These are phyloP conservation scores for Cyanoderma ruficeps DNA, from an alignment of 2,113 vertebrate genomes.

Conservation along the genomic window DNA sequence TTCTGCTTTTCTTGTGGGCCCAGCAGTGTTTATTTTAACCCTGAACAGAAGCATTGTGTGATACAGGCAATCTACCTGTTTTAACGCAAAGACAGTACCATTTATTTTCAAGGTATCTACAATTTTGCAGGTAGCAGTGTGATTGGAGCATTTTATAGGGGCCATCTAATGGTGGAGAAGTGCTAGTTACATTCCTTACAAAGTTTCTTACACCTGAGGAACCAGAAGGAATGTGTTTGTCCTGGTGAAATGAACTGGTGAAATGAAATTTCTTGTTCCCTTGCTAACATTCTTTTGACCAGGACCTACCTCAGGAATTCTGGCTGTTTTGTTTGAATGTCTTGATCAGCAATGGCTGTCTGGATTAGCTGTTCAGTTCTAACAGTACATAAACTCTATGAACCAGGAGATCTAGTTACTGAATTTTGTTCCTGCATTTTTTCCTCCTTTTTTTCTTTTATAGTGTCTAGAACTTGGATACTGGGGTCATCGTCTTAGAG, in stretches of 20 bases:
- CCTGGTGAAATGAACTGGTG: neutral
- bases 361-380: neutral
- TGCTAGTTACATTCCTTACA: neutral
- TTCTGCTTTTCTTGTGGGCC: neutral
- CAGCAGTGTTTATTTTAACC: neutral
- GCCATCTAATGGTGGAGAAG: neutral
- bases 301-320: neutral
- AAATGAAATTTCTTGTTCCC: neutral
- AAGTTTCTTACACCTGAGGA: neutral
- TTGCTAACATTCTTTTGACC: neutral
- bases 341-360: neutral
- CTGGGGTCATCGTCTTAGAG: rapidly evolving
- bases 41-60: neutral
- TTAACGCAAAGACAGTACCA: neutral
- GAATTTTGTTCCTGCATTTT: neutral
- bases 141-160: neutral
- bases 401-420: neutral
- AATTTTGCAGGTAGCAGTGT: neutral
- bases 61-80: neutral
- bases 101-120: neutral
- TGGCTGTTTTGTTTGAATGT: neutral
- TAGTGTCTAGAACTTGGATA: neutral
- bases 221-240: neutral
- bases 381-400: neutral
- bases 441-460: neutral